These are phyloP conservation scores for Sarcophaga variegata DNA, from an alignment of 2,888 invertebrate species.

Conservation along the genomic window DNA sequence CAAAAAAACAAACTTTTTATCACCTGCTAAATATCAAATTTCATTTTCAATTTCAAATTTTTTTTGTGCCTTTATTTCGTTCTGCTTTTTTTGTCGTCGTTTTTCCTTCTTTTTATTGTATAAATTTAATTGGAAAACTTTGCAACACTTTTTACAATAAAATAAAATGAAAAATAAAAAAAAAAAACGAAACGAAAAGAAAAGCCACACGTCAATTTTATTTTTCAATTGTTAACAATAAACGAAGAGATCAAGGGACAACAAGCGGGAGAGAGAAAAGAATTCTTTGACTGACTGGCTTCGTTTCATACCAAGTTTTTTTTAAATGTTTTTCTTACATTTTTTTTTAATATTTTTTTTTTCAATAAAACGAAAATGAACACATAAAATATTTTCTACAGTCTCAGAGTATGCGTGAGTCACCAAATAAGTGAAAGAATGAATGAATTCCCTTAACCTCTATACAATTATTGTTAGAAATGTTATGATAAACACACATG, in stretches of 20 bases:
- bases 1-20: too few relatives aligned
- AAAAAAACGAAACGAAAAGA: not conserved
- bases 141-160: not conserved
- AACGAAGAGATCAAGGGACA: too few relatives aligned
- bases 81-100: not conserved
- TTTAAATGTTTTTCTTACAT: not conserved
- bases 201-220: not conserved
- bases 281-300: not conserved
- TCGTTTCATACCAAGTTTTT: not conserved
- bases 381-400: not conserved
- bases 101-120: not conserved
- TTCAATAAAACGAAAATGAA: not conserved
- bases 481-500: not conserved
- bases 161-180: not conserved
- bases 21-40: conserved; percentile 2
- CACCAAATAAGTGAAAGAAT: not conserved
- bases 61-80: not conserved
- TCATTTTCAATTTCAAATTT: not conserved
- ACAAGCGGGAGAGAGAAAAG: not conserved
- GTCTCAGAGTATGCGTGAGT: not conserved
- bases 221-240: not conserved
- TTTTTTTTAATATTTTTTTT: not conserved
- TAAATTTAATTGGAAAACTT: conserved; percentile 22
- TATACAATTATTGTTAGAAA: conserved; percentile 29
- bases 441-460: conserved; percentile 43